A percentile compares a stretch with the other conserved stretches of the same genome.
Evolutionary conservation across 2,797 vertebrate genomes (phyloP).

Genomic region (Sphenopsis melanotis): DNA sequence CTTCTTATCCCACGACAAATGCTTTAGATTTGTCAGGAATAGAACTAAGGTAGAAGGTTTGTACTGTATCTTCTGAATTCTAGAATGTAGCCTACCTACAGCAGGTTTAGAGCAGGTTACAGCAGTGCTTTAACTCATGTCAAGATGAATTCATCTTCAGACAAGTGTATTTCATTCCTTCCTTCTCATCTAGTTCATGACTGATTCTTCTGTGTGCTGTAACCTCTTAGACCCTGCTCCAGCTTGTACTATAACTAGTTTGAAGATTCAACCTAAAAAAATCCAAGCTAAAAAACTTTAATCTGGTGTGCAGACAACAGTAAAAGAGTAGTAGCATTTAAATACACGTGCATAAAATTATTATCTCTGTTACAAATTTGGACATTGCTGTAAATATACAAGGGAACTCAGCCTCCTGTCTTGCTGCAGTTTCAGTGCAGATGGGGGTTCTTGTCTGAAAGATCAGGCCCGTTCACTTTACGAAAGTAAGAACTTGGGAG

Average conservation of each 20-base stretch:
- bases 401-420: background rate
- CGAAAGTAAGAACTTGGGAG: background rate
- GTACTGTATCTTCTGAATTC: background rate
- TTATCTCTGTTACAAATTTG: background rate
- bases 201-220: fast-evolving
- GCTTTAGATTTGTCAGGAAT: background rate
- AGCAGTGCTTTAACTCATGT: background rate
- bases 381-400: background rate
- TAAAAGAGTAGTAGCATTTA: background rate
- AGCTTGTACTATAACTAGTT: background rate
- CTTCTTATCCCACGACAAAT: background rate
- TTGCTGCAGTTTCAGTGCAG: background rate
- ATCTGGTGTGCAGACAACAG: background rate
- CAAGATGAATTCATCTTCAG: background rate
- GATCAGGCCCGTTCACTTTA: background rate
- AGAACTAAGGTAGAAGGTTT: background rate
- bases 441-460: background rate
- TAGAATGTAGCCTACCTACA: background rate
- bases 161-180: background rate
- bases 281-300: background rate
- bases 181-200: background rate
- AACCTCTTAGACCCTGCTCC: background rate
- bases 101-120: too few species aligned
- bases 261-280: background rate
- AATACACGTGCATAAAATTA: background rate